Conservation (phyloP, 2,888 invertebrate genomes). For the Chydorus sphaericus region DNA sequence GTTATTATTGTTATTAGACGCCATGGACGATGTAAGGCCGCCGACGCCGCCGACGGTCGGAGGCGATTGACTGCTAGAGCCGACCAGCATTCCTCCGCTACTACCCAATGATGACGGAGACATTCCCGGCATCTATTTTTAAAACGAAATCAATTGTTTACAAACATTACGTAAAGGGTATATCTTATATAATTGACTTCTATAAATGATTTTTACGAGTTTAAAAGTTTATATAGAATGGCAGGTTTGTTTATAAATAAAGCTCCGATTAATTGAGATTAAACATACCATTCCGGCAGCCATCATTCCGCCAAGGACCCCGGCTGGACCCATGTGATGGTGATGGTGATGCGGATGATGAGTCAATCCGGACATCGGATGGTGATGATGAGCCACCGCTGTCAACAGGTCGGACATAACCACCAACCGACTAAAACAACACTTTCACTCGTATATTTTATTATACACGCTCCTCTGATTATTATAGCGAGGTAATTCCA, state of each 20-base stretch:
- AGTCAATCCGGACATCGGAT: conserved; percentile 1
- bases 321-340: conserved; percentile 11
- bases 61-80: conserved; percentile 26
- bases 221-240: too few relatives aligned
- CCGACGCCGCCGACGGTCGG: too few relatives aligned
- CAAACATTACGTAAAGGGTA: too few relatives aligned
- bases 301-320: conserved; percentile 6
- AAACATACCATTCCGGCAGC: conserved; percentile 5
- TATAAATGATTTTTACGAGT: too few relatives aligned
- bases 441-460: background rate
- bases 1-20: conserved; percentile 36
- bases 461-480: background rate
- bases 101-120: background rate
- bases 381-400: too few relatives aligned
- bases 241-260: too few relatives aligned
- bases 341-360: background rate
- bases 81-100: conserved; percentile 27
- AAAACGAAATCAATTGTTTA: too few relatives aligned
- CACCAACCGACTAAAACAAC: too few relatives aligned
- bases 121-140: conserved; percentile 3
- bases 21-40: conserved; percentile 37
- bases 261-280: too few relatives aligned
- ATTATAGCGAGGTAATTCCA: too few relatives aligned
- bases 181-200: too few relatives aligned
- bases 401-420: conserved; percentile 2